Evolutionary conservation across 2,888 invertebrate genomes (phyloP).

Genomic region (Erannis defoliaria): DNA sequence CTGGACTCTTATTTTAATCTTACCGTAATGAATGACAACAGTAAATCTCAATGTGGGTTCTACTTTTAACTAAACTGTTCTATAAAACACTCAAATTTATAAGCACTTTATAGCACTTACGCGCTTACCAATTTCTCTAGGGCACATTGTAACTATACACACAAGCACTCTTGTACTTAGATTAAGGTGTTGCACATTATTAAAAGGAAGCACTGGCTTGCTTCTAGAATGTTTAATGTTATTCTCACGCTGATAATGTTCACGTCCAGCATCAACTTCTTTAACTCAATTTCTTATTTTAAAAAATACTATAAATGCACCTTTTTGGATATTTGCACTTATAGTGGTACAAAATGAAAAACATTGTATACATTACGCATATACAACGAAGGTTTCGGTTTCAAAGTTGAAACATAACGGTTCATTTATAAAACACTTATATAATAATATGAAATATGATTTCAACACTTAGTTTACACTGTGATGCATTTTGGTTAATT

Average conservation of each 20-base stretch:
- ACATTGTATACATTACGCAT: too few species aligned
- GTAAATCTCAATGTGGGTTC: not conserved
- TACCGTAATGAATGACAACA: not conserved
- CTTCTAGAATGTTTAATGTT: not conserved
- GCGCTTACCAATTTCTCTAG: slow-evolving; percentile 15
- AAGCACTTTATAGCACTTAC: slow-evolving; percentile 21
- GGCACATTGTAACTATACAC: slow-evolving; percentile 17
- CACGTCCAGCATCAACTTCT: not conserved
- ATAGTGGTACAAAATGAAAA: not conserved
- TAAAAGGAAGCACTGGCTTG: slow-evolving; percentile 24
- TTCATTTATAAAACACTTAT: too few species aligned
- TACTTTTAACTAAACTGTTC: not conserved
- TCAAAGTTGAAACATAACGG: too few species aligned
- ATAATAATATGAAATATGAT: too few species aligned
- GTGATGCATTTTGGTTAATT: too few species aligned
- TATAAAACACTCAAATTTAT: slow-evolving; percentile 22
- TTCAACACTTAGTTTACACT: too few species aligned
- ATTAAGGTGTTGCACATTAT: slow-evolving; percentile 13
- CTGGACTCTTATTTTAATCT: not conserved
- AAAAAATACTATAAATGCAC: not conserved
- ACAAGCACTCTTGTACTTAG: slow-evolving; percentile 25
- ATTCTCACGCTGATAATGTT: not conserved
- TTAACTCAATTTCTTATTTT: not conserved
- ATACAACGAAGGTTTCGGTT: too few species aligned
- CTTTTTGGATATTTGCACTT: not conserved